phyloP scores from a whole-genome alignment of 1,140 invertebrate genomes.

The Drosophila aff. region DNA sequence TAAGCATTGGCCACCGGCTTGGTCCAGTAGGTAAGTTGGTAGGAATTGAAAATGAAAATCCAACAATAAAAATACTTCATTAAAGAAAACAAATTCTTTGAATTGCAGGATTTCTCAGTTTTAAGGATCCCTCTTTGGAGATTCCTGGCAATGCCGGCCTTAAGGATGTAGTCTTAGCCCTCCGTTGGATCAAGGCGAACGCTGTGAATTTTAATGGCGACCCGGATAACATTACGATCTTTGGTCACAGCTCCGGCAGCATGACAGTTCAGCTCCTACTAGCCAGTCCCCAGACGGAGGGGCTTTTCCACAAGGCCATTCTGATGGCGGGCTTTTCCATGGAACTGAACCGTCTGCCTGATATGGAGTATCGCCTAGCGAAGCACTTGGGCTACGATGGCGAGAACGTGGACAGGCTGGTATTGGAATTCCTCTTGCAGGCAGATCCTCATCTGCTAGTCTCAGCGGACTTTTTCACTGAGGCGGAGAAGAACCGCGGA shows the following conservation, averaged over 20 bases:
- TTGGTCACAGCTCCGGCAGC: conserved; percentile 86
- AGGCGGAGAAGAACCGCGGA: conserved; percentile 19
- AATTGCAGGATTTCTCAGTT: conserved; percentile 85
- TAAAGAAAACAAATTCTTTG: not conserved
- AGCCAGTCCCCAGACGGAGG: conserved; percentile 75
- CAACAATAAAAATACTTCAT: not conserved
- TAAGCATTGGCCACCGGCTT: conserved; percentile 85
- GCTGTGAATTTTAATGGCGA: conserved; percentile 88
- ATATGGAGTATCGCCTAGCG: conserved; percentile 67
- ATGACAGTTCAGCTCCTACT: conserved; percentile 72
- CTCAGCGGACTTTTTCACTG: conserved; percentile 30
- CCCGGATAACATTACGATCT: conserved; percentile 86
- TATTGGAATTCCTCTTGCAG: conserved; percentile 45
- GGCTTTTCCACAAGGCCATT: conserved; percentile 87
- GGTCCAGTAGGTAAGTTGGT: conserved; percentile 79
- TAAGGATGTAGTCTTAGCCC: conserved; percentile 86
- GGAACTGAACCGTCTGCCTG: conserved; percentile 42
- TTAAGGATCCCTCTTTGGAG: conserved; percentile 87
- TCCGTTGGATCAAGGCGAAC: conserved; percentile 88
- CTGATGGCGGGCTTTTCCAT: conserved; percentile 86
- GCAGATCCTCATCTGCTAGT: conserved; percentile 42
- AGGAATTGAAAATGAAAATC: not conserved
- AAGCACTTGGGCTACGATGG: conserved; percentile 70
- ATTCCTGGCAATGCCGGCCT: conserved; percentile 87
- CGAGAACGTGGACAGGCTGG: conserved; percentile 43